Evolutionary conservation across 2,113 vertebrate genomes (phyloP), one percentile per base, ranked within the genome.

Genomic region (Phylloscopus trochiloides): DNA sequence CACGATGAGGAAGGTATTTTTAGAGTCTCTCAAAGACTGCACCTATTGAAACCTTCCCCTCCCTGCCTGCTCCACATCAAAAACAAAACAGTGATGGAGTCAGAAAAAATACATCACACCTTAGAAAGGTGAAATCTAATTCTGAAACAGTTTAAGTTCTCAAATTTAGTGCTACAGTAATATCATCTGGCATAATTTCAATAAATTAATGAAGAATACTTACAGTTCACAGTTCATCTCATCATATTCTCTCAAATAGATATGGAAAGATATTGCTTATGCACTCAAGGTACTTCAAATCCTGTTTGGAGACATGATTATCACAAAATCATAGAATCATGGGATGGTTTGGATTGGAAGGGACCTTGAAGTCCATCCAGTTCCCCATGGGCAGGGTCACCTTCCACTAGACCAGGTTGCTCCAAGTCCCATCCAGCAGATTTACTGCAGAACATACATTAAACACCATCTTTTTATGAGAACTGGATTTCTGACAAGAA

Each of bases 1-100:
- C 9, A n/a, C 0, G 2, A 38, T 28, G 2, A 70, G 18, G 48
- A 88, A 70, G 22, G 12, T 22, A 48, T 75, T 79, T 81, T 90
- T 73, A 67, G 34, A 85, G 9, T 31, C 21, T 29, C 20, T 52
- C 42, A 38, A 65, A 77, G 21, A 52, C 10, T 29, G 20, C 16
- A 16, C 12, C 17, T 50, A 22, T 51, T 63, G 50, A 68, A 81
- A 65, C 13, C 15, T 65, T 66, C 59, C 9, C 15, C 38, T 65
- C 45, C 32, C 48, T 10, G 16, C 34, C 20, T 1, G 0, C 3
- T 3, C 12, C 40, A 20, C 13, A n/a, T 14, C 4, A 42, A 34
- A 80, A 54, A 59, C 7, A 74, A 63, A 42, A 29, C n/a, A 63
- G 4, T 20, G 25, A 38, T 26, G 12, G 32, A 63, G 12, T 55